Evolutionary conservation across 1,140 invertebrate species (phyloP).

Genomic region (Littorina saxatilis): DNA sequence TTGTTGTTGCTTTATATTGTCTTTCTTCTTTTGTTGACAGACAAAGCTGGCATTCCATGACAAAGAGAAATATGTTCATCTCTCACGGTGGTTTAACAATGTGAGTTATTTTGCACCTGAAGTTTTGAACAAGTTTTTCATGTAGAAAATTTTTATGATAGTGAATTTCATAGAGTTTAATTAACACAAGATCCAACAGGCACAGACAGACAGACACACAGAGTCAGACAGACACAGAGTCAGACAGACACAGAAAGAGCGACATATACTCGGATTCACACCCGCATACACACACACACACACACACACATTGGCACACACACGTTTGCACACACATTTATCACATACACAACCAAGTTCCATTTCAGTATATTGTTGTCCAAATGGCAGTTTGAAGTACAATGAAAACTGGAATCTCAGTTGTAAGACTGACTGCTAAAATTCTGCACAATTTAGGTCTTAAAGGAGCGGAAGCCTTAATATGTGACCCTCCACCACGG

Average conservation of each 20-base stretch:
- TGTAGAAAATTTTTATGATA: not conserved
- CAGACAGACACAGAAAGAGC: not conserved
- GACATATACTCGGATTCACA: not conserved
- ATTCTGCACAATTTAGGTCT: no score
- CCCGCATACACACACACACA: conserved; percentile 8
- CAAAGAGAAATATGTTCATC: conserved; percentile 58
- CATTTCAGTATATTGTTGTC: no score
- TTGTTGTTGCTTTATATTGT: conserved; percentile 30
- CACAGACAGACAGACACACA: not conserved
- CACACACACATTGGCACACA: conserved; percentile 9
- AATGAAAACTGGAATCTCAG: no score
- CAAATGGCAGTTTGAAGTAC: no score
- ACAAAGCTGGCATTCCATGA: conserved; percentile 55
- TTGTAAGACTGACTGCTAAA: no score
- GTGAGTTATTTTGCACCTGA: conserved; percentile 47
- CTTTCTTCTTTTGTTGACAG: conserved; percentile 52
- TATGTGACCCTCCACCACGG: no score
- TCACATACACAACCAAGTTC: not conserved
- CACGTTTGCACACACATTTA: not conserved
- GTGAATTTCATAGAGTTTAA: not conserved
- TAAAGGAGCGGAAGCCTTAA: no score
- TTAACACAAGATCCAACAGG: not conserved
- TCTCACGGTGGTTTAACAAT: conserved; percentile 62
- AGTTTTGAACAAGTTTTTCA: not conserved
- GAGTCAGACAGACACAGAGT: no score